A percentile compares a stretch with the other conserved stretches of the same genome.
Conservation (phyloP, 2,797 vertebrate genomes). For the Decapterus maruadsi region DNA sequence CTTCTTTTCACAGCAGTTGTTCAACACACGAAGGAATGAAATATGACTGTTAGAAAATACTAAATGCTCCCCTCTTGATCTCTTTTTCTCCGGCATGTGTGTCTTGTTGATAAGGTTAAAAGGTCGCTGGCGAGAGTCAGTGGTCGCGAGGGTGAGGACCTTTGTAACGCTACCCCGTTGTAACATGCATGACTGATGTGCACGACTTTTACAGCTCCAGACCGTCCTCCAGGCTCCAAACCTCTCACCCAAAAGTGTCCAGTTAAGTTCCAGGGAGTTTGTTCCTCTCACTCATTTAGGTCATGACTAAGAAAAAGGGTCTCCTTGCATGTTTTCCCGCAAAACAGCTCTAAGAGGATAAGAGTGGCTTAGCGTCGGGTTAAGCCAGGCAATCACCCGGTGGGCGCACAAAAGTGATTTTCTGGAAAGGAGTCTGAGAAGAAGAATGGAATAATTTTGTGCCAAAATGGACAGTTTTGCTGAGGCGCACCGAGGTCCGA, state of each 20-base stretch:
- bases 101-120: slow-evolving; percentile 69
- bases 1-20: slow-evolving; percentile 25
- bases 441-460: slow-evolving; percentile 63
- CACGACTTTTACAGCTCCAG: slow-evolving; percentile 61
- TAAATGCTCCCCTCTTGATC: slow-evolving; percentile 55
- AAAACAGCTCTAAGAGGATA: slow-evolving; percentile 77
- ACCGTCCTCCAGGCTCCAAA: slow-evolving; percentile 31
- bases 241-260: slow-evolving; percentile 11
- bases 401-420: slow-evolving; percentile 69
- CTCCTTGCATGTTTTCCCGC: slow-evolving; percentile 66
- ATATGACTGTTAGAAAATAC: slow-evolving; percentile 39
- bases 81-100: slow-evolving; percentile 56
- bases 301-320: slow-evolving; percentile 64
- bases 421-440: slow-evolving; percentile 50
- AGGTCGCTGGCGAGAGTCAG: slow-evolving; percentile 60
- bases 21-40: slow-evolving; percentile 42
- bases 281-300: slow-evolving; percentile 49
- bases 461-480: slow-evolving; percentile 47
- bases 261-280: slow-evolving; percentile 4
- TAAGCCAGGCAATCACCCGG: slow-evolving; percentile 75
- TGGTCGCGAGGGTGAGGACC: slow-evolving; percentile 53
- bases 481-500: slow-evolving; percentile 18
- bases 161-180: slow-evolving; percentile 68
- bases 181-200: slow-evolving; percentile 68
- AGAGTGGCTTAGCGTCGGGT: slow-evolving; percentile 68